Base-by-base conservation (phyloP, 2,888 invertebrate genomes). In the Dryadula phaetusa region DNA sequence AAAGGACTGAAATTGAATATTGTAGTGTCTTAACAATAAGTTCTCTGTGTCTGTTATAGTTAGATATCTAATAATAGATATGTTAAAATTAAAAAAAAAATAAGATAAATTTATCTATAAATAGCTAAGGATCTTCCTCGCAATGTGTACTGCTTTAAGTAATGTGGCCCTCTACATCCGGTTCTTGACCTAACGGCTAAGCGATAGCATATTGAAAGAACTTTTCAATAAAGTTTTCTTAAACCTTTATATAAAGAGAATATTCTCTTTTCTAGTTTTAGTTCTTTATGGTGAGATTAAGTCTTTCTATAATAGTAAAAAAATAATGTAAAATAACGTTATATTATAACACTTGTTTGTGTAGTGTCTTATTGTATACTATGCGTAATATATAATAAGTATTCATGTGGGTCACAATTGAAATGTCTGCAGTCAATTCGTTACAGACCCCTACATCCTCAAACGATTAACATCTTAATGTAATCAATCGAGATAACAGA, bases 391-490 rank as follows among this genome's bases (percentile, higher is more conserved):
- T 12, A 6, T 2, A 18, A 18, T 44, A 42, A n/a, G 16, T 28
- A 42, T n/a, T 42, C 6, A 42, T 16, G n/a, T 44, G 3, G 44
- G 18, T 18, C 22, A 42, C 6, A 56, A 56, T 42, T 42, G 25
- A 40, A 12, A 37, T 37, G 56, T 56, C 10, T 7, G 40, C 6
- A 12, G 40, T 40, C n/a, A 52, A 6, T n/a, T 52, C 28, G 22
- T 52, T 28, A 52, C 16, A 14, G 25, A 52, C 49, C 28, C 28
- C 25, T n/a, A 52, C 49, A 22, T 52, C n/a, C 49, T 28, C 7
- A 52, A 52, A 22, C 10, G 20, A 46, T 16, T 46, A 46, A 46
- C 44, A 18, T 44, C 44, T 32, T 32, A 7, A 8, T 32, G 32
- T 32, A 32, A 7, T 32, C 32, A 32, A 32, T 32, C 4, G 6